Evolutionary conservation across 2,888 invertebrate genomes (phyloP), one percentile per base, ranked within the genome.

Genomic region (Sinelater perroti): DNA sequence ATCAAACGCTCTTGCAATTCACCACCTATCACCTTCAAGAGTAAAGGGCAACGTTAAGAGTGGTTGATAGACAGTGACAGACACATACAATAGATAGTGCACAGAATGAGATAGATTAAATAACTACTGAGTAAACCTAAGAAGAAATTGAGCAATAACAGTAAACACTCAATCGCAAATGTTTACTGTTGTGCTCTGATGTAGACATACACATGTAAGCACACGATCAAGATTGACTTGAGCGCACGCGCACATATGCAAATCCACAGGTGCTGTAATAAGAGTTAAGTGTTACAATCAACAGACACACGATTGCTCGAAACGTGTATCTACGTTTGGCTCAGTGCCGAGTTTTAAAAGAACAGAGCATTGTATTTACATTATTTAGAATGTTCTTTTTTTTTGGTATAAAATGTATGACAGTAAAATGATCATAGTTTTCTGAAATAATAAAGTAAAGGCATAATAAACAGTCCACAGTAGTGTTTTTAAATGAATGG

Each of bases 21-120:
- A 87, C 97, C 97, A 91, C 96, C 96, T 93, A 97, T 97, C 90
- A 97, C 96, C 97, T 97, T 93, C 89, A 93, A 91, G 87, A 90
- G 88, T 88, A 90, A 91, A 90, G 84, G 88, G 86, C 83, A 88
- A 88, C 87, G 88, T 87, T 87, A 88, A 88, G 87, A 87, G 81
- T 80, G 81, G 77, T 81, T 82, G 78, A 82, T 81, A 82, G 81
- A 82, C 79, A 80, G 80, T 76, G 77, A 77, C 69, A 79, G 76
- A 75, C 75, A 77, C 76, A 76, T 77, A 77, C 77, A 78, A 77
- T 78, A 78, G 75, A 75, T 70, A 69, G 81, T 81, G 76, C 78
- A 78, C 72, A 78, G 76, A 76, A 75, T 75, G 72, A 73, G 73
- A 77, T 73, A 79, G 77, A 77, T 73, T 70, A 82, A 82, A 83